phyloP scores from a whole-genome alignment of 1,140 invertebrate genomes.

The Drosophila kohkoa region DNA sequence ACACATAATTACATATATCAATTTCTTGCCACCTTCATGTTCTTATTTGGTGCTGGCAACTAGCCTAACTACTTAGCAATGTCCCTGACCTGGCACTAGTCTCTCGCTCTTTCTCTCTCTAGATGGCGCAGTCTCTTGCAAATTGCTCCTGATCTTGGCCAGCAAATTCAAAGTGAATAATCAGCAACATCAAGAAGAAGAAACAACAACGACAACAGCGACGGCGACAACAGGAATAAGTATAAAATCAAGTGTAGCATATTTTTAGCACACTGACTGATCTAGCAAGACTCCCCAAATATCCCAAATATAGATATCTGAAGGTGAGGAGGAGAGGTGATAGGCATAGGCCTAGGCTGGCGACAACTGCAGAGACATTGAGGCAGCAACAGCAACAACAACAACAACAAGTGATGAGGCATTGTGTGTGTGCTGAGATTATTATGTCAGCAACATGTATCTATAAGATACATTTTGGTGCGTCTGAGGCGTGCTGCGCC shows the following conservation, averaged over 20 bases:
- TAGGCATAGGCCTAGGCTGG: slow-evolving; percentile 24
- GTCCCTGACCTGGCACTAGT: slow-evolving; percentile 28
- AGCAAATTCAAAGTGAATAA: slow-evolving; percentile 6
- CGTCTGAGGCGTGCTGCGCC: slow-evolving; percentile 30
- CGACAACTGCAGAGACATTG: slow-evolving; percentile 39
- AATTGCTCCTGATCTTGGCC: slow-evolving; percentile 43
- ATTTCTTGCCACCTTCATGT: too few species aligned
- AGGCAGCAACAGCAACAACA: slow-evolving; percentile 27
- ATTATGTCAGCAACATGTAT: slow-evolving; percentile 67
- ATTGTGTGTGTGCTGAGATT: slow-evolving; percentile 38
- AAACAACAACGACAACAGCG: neutral
- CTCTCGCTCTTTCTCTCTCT: neutral
- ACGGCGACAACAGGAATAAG: slow-evolving; percentile 1
- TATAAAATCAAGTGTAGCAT: slow-evolving; percentile 40
- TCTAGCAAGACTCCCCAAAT: slow-evolving; percentile 1
- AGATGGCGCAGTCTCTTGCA: neutral
- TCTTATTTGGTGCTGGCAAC: neutral
- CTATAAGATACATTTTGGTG: slow-evolving; percentile 67
- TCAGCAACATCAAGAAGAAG: slow-evolving; percentile 4
- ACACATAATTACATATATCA: too few species aligned
- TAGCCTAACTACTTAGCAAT: neutral
- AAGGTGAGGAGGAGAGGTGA: neutral
- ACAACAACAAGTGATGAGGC: slow-evolving; percentile 17
- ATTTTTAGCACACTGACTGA: slow-evolving; percentile 38
- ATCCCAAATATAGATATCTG: slow-evolving; percentile 3